Percentiles rank a stretch among this genome's conserved stretches.
These are phyloP conservation scores for Lethenteron camtschaticum DNA, from an alignment of 2,113 vertebrate genomes.

Conservation along the genomic window DNA sequence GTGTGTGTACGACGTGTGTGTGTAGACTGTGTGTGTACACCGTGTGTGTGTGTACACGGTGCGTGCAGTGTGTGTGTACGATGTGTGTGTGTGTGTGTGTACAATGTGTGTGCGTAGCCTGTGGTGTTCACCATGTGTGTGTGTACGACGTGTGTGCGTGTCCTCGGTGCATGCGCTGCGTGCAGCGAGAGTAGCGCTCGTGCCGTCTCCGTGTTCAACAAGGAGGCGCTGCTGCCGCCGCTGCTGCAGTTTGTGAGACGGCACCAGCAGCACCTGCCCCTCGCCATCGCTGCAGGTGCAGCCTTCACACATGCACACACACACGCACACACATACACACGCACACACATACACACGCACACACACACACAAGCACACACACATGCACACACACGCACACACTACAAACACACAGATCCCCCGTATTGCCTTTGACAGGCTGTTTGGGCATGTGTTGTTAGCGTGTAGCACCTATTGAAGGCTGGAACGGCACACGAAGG, in stretches of 20 bases:
- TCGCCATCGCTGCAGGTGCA: conserved; percentile 63
- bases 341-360: background rate
- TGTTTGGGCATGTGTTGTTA: too few species aligned
- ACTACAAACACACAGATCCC: background rate
- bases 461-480: too few species aligned
- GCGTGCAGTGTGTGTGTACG: too few species aligned
- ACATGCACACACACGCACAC: background rate
- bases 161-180: background rate
- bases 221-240: conserved; percentile 48
- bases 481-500: too few species aligned
- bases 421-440: background rate
- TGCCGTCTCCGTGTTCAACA: conserved; percentile 63
- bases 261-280: conserved; percentile 41
- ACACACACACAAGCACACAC: background rate
- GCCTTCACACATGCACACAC: background rate
- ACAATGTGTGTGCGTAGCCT: too few species aligned
- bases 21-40: too few species aligned
- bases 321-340: background rate
- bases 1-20: too few species aligned
- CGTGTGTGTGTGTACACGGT: too few species aligned
- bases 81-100: too few species aligned
- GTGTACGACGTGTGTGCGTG: background rate
- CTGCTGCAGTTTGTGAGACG: conserved; percentile 51
- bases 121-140: background rate
- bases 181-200: conserved; percentile 63